Conservation (phyloP, 2,113 vertebrate genomes). For the Aptenodytes patagonicus region DNA sequence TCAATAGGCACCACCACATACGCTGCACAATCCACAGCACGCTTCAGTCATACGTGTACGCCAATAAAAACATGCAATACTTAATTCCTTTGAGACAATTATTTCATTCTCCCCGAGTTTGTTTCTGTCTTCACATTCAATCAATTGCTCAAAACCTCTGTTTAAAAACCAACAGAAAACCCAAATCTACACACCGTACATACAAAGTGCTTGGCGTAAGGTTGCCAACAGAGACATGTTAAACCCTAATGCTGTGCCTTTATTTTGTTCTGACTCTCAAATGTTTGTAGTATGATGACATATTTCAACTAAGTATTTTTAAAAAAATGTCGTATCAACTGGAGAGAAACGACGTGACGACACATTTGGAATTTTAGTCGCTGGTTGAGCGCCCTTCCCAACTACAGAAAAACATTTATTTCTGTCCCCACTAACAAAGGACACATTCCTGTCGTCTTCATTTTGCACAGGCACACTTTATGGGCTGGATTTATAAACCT, state of each 20-base stretch:
- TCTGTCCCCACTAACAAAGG: not conserved
- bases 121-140: not conserved
- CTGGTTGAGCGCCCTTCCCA: too few species aligned
- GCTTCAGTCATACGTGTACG: not conserved
- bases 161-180: not conserved
- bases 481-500: not conserved
- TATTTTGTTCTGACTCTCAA: not conserved
- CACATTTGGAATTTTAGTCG: too few species aligned
- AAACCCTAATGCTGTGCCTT: not conserved
- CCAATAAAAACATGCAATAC: not conserved
- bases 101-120: not conserved
- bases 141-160: not conserved
- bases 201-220: not conserved
- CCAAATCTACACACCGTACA: not conserved
- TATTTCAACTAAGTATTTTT: not conserved
- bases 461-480: not conserved
- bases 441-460: not conserved
- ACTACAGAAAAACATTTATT: not conserved
- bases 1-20: fast-evolving
- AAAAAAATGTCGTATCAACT: too few species aligned
- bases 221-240: not conserved
- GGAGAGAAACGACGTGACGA: too few species aligned
- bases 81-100: not conserved
- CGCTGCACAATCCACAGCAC: not conserved
- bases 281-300: not conserved